phyloP scores from a whole-genome alignment of 2,797 vertebrate species.

The Aratinga solstitialis region DNA sequence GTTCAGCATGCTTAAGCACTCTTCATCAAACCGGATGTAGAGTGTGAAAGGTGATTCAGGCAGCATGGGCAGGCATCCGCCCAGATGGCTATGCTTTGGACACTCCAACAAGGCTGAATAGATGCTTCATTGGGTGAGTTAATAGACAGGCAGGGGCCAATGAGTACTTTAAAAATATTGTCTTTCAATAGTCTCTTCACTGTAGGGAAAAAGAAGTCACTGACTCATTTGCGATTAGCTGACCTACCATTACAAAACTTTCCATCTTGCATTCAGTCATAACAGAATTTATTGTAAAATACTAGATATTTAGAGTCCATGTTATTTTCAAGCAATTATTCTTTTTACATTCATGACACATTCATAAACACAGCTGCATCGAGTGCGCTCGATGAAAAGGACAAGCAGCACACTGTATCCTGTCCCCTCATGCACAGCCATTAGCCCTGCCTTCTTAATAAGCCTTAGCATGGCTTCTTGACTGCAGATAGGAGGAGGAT shows the following conservation, averaged over 20 bases:
- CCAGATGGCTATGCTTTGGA: constrained; percentile 79
- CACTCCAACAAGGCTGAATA: constrained; percentile 79
- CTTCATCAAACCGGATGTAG: constrained; percentile 83
- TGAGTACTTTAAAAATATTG: constrained; percentile 88
- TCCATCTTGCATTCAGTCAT: constrained; percentile 85
- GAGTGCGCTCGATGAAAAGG: constrained; percentile 7
- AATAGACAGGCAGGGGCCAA: constrained; percentile 78
- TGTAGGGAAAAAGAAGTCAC: constrained; percentile 86
- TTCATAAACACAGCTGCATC: constrained; percentile 78
- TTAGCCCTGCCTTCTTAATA: background rate
- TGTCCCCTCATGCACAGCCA: constrained; percentile 13
- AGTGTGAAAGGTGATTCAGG: constrained; percentile 87
- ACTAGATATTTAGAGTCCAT: constrained; percentile 87
- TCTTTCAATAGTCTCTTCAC: constrained; percentile 96
- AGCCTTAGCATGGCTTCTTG: background rate
- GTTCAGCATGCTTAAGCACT: constrained; percentile 76
- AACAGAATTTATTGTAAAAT: constrained; percentile 91
- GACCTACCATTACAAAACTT: constrained; percentile 90
- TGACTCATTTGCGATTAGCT: constrained; percentile 89
- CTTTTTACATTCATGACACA: constrained; percentile 76
- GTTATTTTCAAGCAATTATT: constrained; percentile 78
- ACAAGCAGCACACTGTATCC: constrained; percentile 63
- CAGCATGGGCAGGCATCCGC: constrained; percentile 79
- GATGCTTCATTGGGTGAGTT: constrained; percentile 80
- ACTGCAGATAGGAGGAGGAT: background rate